Percentiles rank a stretch among this genome's conserved stretches.
Conservation (phyloP, 1,140 invertebrate genomes). For the Drosophila chauvacae region DNA sequence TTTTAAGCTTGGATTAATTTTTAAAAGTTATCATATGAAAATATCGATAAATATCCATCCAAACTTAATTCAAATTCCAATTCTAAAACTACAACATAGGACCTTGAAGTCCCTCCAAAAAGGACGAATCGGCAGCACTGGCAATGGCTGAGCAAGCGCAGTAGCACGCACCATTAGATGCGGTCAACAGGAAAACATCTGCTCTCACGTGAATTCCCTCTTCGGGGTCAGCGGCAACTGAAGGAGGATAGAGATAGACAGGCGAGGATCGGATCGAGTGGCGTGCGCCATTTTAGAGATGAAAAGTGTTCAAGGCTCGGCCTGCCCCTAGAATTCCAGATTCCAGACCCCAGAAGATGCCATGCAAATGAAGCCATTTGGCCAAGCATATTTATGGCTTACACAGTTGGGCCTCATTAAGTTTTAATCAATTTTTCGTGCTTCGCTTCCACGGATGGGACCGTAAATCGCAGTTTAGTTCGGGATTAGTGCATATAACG, state of each 20-base stretch:
- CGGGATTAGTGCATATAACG: conserved; percentile 80
- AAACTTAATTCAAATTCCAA: too few species aligned
- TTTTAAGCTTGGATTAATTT: too few species aligned
- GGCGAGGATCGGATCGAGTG: conserved; percentile 3
- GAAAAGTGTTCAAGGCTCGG: conserved; percentile 67
- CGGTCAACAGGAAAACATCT: conserved; percentile 83
- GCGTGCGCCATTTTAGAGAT: conserved; percentile 54
- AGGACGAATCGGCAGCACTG: conserved; percentile 1
- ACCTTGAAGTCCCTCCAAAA: background rate
- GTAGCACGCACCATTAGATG: conserved; percentile 84
- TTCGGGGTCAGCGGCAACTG: conserved; percentile 61
- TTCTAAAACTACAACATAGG: too few species aligned
- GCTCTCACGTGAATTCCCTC: conserved; percentile 57
- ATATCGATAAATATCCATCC: too few species aligned
- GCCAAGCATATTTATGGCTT: conserved; percentile 68
- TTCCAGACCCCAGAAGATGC: background rate
- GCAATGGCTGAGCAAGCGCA: conserved; percentile 55
- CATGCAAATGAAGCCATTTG: conserved; percentile 80
- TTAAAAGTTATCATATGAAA: too few species aligned
- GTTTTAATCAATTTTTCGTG: conserved; percentile 79
- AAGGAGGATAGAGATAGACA: background rate
- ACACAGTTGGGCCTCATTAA: conserved; percentile 75
- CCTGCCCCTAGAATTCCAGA: conserved; percentile 4
- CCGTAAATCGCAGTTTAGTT: conserved; percentile 81
- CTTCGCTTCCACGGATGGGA: conserved; percentile 35